Evolutionary conservation across 2,888 invertebrate species (phyloP).

Genomic region (Junonia oenone): DNA sequence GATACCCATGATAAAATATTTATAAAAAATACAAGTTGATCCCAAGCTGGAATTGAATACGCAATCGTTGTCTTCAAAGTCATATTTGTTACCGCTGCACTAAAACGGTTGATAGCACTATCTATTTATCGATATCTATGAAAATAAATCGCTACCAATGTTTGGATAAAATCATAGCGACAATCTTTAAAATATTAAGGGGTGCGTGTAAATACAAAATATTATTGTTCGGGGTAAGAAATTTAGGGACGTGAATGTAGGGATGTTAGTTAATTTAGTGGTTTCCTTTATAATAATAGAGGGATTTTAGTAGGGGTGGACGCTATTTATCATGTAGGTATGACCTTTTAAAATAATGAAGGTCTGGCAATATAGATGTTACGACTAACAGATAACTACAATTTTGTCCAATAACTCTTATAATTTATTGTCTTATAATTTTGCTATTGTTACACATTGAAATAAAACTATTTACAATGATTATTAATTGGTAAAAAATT

Average conservation of each 20-base stretch:
- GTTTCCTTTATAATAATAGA: conserved; percentile 20
- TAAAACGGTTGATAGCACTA: too few species aligned
- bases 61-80: too few species aligned
- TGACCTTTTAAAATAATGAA: neutral
- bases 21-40: too few species aligned
- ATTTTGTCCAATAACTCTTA: too few species aligned
- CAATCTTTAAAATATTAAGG: neutral
- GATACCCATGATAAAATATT: neutral
- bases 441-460: too few species aligned
- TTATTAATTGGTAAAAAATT: too few species aligned
- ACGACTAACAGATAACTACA: neutral
- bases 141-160: neutral
- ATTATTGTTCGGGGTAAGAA: neutral
- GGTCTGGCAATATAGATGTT: neutral
- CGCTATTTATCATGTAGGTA: neutral
- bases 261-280: conserved; percentile 20
- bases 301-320: conserved; percentile 3
- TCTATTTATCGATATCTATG: too few species aligned
- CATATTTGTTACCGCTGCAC: too few species aligned
- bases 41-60: too few species aligned
- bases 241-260: conserved; percentile 1
- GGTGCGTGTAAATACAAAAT: neutral
- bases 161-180: neutral
- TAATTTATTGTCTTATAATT: too few species aligned
- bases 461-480: too few species aligned